Percentiles rank a stretch among this genome's conserved stretches.
Conservation (phyloP, 2,113 vertebrate species). For the Echinops telfairi region DNA sequence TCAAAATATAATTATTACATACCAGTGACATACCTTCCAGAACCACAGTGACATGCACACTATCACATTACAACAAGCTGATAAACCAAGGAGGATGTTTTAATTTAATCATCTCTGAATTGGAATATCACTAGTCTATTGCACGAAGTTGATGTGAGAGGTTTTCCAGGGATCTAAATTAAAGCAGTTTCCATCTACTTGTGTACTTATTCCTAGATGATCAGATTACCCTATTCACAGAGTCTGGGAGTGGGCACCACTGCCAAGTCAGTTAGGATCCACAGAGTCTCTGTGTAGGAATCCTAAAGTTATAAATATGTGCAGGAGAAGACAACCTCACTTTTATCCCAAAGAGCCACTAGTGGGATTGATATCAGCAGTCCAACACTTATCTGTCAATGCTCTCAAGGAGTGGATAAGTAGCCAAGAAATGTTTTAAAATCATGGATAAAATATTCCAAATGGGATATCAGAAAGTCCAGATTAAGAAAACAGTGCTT, state of each 20-base stretch:
- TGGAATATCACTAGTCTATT: background rate
- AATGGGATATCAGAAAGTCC: background rate
- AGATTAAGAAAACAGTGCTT: background rate
- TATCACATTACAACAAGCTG: background rate
- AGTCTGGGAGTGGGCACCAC: background rate
- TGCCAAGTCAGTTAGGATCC: too few species aligned
- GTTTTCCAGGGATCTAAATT: background rate
- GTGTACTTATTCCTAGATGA: background rate
- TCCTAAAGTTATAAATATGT: too few species aligned
- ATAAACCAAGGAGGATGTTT: background rate
- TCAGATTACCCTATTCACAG: background rate
- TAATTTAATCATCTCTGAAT: background rate
- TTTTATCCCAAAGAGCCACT: too few species aligned
- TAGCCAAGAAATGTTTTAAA: background rate
- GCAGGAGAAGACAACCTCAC: too few species aligned
- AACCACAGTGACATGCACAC: background rate
- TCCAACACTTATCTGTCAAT: too few species aligned
- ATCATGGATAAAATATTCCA: background rate
- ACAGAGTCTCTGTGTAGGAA: too few species aligned
- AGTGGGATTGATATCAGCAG: too few species aligned
- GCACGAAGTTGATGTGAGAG: background rate
- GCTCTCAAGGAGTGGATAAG: background rate
- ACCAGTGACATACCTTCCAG: too few species aligned
- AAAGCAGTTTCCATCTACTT: background rate
- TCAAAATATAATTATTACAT: too few species aligned